phyloP scores from a whole-genome alignment of 2,888 invertebrate genomes.

The Oxyscelio sp. region DNA sequence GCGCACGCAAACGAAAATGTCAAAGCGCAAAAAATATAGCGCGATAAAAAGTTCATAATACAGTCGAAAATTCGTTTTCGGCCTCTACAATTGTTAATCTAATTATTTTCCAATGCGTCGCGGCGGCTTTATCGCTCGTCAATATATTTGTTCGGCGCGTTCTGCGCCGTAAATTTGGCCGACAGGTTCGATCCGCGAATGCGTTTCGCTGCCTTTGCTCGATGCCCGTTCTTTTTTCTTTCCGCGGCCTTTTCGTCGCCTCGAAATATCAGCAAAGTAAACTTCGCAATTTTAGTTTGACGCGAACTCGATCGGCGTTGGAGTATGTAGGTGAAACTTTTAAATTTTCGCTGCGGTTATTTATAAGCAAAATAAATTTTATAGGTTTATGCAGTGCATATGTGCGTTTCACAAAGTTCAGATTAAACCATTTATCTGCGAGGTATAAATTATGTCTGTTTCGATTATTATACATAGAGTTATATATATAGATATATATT shows the following conservation, averaged over 20 bases:
- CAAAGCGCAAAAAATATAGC: slow-evolving; percentile 25
- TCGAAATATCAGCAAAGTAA: slow-evolving; percentile 14
- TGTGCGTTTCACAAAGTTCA: slow-evolving; percentile 25
- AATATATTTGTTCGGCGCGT: slow-evolving; percentile 2
- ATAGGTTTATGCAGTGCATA: slow-evolving; percentile 11
- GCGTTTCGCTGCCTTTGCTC: no score
- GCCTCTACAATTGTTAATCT: background rate
- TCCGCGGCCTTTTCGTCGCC: background rate
- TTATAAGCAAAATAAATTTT: slow-evolving; percentile 39
- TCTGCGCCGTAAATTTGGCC: background rate
- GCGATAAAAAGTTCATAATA: slow-evolving; percentile 2
- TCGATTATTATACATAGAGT: no score
- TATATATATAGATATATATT: no score
- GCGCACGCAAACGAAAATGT: slow-evolving; percentile 29
- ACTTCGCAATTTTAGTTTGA: slow-evolving; percentile 21
- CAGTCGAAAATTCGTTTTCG: slow-evolving; percentile 19
- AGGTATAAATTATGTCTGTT: no score
- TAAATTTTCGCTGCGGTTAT: slow-evolving; percentile 21
- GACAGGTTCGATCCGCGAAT: background rate
- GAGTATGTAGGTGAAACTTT: slow-evolving; percentile 22
- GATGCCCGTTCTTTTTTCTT: no score
- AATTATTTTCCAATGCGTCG: slow-evolving; percentile 25
- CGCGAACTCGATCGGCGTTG: background rate
- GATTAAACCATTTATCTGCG: slow-evolving; percentile 24
- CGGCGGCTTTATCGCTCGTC: background rate